These are phyloP conservation scores for Polyommatus icarus DNA, from an alignment of 2,888 invertebrate genomes.

Conservation along the genomic window DNA sequence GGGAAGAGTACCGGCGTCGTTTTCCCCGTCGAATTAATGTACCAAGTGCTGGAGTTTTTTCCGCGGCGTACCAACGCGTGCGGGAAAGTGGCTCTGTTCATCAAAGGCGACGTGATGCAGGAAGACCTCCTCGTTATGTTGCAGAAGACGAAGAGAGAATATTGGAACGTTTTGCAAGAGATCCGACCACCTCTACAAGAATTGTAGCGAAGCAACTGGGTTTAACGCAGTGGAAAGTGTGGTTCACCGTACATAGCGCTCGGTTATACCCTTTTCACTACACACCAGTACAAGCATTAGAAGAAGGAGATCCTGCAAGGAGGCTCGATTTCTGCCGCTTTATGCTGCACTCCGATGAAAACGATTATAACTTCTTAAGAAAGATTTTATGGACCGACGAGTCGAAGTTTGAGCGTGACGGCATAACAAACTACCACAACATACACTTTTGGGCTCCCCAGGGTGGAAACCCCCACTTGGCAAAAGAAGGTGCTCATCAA, in stretches of 20 bases:
- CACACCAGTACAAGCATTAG: conserved; percentile 40
- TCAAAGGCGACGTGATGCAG: conserved; percentile 11
- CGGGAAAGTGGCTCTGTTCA: neutral
- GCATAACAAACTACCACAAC: conserved; percentile 13
- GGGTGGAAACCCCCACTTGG: conserved; percentile 5
- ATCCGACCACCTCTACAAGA: conserved; percentile 11
- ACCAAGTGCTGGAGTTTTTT: conserved; percentile 28
- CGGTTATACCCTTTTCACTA: neutral
- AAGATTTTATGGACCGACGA: too few species aligned
- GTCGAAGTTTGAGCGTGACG: too few species aligned
- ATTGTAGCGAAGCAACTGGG: conserved; percentile 5
- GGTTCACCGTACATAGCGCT: neutral
- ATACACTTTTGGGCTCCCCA: conserved; percentile 14
- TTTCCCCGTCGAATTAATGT: conserved; percentile 14
- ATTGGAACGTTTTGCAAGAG: conserved; percentile 13
- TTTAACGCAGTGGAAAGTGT: neutral
- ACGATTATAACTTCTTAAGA: neutral
- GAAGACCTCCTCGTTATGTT: conserved; percentile 20
- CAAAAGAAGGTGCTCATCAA: conserved; percentile 17
- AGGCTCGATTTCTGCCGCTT: conserved; percentile 44
- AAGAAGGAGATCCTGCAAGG: conserved; percentile 44
- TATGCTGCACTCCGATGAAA: neutral
- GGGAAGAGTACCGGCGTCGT: conserved; percentile 26
- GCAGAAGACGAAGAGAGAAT: conserved; percentile 23
- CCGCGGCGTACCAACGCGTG: neutral